Evolutionary conservation across 2,888 invertebrate species (phyloP).

Genomic region (Lepidonotus clava): DNA sequence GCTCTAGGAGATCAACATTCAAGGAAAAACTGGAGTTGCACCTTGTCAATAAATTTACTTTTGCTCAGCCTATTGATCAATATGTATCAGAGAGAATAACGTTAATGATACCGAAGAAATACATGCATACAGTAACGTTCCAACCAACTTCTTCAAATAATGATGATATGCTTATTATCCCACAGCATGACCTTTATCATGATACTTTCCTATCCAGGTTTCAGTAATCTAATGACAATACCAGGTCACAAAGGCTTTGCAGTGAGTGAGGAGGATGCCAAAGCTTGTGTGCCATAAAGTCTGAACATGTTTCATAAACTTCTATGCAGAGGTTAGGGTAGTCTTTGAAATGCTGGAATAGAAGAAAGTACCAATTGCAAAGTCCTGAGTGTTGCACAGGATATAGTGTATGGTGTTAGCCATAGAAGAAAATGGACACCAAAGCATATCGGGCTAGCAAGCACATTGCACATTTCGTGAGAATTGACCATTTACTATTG

Average conservation of each 20-base stretch:
- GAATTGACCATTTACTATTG: too few relatives aligned
- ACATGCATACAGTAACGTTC: too few relatives aligned
- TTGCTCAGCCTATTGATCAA: too few relatives aligned
- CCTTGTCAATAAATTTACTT: neutral
- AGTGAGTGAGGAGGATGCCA: neutral
- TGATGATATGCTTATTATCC: too few relatives aligned
- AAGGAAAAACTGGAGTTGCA: neutral
- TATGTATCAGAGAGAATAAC: too few relatives aligned
- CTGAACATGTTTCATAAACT: neutral
- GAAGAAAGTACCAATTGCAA: neutral
- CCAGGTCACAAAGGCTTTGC: neutral
- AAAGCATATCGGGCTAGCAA: constrained; percentile 26
- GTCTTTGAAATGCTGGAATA: neutral
- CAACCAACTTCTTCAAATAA: too few relatives aligned
- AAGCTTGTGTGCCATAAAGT: neutral
- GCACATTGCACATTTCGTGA: constrained; percentile 18
- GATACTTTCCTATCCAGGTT: constrained; percentile 4
- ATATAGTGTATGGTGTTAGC: neutral
- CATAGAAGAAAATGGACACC: constrained; percentile 18
- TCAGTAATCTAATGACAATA: neutral
- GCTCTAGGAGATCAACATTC: neutral
- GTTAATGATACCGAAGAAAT: neutral
- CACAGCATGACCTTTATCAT: neutral
- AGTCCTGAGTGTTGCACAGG: constrained; percentile 10
- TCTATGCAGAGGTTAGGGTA: neutral